Base-by-base conservation (phyloP, 2,888 invertebrate genomes). In the Palloptera scutellata region DNA sequence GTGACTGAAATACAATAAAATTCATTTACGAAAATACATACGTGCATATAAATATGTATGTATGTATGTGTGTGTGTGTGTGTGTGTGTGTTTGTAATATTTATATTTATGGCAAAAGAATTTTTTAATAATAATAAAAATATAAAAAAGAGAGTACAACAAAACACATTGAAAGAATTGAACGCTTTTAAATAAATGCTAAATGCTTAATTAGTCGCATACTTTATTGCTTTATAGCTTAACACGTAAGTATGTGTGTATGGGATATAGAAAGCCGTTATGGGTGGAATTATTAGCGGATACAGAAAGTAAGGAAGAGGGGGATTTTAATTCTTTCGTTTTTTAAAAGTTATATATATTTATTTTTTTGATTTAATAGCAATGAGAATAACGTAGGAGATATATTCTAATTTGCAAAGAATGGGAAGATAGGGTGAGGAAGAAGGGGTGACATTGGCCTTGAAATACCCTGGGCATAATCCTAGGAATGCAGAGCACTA, bases 121-220 rank as follows among this genome's bases (percentile, higher is more conserved):
- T 30, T 30, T 30, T 30, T 30, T 30, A 30, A 30, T n/a, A 19
- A 40, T 48, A 42, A 58, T 57, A 64, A 64, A 64, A 57, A 41
- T 57, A 64, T 48, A 48, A 13, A 48, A 53, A 57, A 64, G 13
- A 48, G 43, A 48, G 13, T 12, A 54, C 10, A 63, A 15, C 40
- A 55, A 19, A 61, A 64, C 13, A 57, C 48, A 51, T 58, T 53
- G 43, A 65, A 43, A 52, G 58, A 65, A 60, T 60, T 65, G 65
- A 65, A 54, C 60, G 65, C 65, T 69, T 71, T 71, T 66, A 72
- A 70, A 73, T 72, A 65, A 71, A 73, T 66, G 61, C 45, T 68
- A 70, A 71, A 74, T 67, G 67, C 69, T 68, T 74, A 72, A 72
- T 74, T 72, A 74, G 74, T 70, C 68, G 68, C 67, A 61, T 66